These are phyloP conservation scores for Venturia canescens DNA, from an alignment of 1,140 invertebrate species.

Conservation along the genomic window DNA sequence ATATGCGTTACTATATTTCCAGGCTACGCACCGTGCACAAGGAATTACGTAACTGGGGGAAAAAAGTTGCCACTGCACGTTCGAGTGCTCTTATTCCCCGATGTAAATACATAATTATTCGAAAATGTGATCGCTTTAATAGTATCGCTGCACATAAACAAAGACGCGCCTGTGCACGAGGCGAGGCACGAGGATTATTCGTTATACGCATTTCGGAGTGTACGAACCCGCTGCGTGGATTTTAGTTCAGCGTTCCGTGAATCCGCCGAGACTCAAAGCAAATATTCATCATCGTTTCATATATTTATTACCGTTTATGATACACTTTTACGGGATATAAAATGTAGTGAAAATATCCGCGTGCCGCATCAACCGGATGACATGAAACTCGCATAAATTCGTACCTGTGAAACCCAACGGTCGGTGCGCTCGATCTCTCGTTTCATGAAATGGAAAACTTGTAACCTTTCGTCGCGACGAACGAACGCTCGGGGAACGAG, in stretches of 20 bases:
- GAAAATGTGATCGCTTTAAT: not conserved
- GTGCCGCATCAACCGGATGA: not conserved
- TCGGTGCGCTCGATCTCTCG: not conserved
- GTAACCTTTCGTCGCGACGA: not conserved
- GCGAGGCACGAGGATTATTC: not conserved
- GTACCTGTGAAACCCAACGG: not conserved
- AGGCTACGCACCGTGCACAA: constrained; percentile 3
- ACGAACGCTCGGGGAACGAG: not conserved
- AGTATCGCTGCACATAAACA: not conserved
- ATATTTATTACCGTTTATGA: not conserved
- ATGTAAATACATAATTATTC: not conserved
- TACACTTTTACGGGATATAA: not conserved
- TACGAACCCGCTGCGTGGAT: constrained; percentile 4
- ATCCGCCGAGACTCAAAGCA: not conserved
- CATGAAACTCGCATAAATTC: not conserved
- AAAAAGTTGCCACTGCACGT: constrained; percentile 16
- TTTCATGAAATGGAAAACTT: too few species aligned
- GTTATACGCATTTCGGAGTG: not conserved
- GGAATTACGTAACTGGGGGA: not conserved
- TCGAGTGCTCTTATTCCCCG: not conserved
- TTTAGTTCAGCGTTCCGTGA: constrained; percentile 3
- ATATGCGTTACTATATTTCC: constrained; percentile 5
- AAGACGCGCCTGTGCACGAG: not conserved
- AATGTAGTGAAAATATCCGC: not conserved
- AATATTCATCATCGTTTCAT: not conserved